Conservation (phyloP, 2,113 vertebrate genomes). For the Cyphotilapia sp. region DNA sequence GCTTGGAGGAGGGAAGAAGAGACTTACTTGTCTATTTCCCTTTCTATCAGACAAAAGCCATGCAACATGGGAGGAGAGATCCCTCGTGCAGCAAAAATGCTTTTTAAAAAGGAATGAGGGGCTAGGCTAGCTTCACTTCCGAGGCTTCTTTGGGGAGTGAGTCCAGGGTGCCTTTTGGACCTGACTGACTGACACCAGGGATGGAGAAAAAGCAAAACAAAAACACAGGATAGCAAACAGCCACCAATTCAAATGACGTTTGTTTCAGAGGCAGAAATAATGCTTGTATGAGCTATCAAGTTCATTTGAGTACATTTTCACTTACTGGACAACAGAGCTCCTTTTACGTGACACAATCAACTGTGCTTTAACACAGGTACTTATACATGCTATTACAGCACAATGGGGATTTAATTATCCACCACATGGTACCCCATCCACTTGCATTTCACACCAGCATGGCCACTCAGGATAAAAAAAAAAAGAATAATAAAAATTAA, state of each 20-base stretch:
- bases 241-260: background rate
- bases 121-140: background rate
- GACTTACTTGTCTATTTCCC: slow-evolving; percentile 17
- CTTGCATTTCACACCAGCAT: background rate
- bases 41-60: slow-evolving; percentile 29
- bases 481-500: background rate
- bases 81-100: slow-evolving; percentile 24
- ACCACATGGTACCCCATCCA: background rate
- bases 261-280: background rate
- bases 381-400: background rate
- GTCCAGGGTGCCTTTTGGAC: background rate
- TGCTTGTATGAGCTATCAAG: background rate
- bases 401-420: background rate
- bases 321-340: background rate
- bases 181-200: background rate
- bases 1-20: slow-evolving; percentile 23
- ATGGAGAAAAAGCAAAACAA: background rate
- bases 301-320: background rate
- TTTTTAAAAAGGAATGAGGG: slow-evolving; percentile 8
- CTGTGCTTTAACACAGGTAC: background rate
- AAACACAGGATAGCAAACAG: background rate
- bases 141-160: background rate
- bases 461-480: background rate
- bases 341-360: background rate
- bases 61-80: slow-evolving; percentile 1